Conservation (phyloP, 2,888 invertebrate genomes). For the Cerastis rubricosa region DNA sequence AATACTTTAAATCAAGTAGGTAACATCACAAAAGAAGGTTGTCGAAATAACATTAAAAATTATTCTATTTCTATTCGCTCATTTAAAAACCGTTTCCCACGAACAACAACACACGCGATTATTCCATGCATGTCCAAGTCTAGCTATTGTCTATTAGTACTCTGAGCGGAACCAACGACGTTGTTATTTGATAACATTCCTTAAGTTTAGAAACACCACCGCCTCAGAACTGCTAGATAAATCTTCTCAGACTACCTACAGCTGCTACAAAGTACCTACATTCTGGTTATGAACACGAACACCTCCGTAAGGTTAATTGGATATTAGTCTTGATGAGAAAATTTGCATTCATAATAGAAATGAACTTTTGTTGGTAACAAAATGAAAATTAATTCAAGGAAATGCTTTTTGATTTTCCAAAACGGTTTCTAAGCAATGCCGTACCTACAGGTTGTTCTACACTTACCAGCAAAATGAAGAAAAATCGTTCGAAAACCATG, state of each 20-base stretch:
- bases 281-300: constrained; percentile 12
- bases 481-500: not conserved
- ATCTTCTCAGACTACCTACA: constrained; percentile 34
- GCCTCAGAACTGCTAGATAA: constrained; percentile 40
- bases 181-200: constrained; percentile 48
- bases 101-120: not conserved
- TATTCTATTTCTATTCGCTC: not conserved
- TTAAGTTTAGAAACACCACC: constrained; percentile 14
- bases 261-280: constrained; percentile 11
- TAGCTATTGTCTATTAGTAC: constrained; percentile 22
- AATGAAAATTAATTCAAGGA: not conserved
- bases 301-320: not conserved
- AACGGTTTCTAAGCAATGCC: not conserved
- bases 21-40: not conserved
- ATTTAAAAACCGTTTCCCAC: not conserved
- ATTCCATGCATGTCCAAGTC: constrained; percentile 23
- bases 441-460: not conserved
- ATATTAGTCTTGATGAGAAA: not conserved
- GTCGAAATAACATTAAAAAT: not conserved
- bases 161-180: constrained; percentile 29
- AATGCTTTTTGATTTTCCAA: not conserved
- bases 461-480: not conserved
- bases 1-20: not conserved
- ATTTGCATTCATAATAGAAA: too few relatives aligned
- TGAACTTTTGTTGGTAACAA: too few relatives aligned